Percentiles rank a stretch among this genome's conserved stretches.
phyloP scores from a whole-genome alignment of 64 coral and sea anemone genomes.

The Astreopora myriophthalma region DNA sequence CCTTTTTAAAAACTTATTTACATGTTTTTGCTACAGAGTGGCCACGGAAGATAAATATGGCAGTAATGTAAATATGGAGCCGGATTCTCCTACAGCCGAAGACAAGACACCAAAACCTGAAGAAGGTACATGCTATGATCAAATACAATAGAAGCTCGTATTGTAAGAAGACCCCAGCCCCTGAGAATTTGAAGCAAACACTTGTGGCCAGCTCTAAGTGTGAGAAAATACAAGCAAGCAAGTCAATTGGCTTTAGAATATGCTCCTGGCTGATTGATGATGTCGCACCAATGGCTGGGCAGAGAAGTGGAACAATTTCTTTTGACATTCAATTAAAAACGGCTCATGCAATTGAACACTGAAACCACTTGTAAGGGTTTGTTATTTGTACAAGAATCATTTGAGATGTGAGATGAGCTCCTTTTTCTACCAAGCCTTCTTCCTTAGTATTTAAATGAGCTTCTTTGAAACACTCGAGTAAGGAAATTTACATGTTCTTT shows the following conservation, averaged over 20 bases:
- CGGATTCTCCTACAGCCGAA: slow-evolving; percentile 57
- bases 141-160: neutral
- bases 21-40: slow-evolving; percentile 57
- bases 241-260: too few relatives aligned
- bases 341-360: too few relatives aligned
- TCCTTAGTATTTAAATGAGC: too few relatives aligned
- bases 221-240: neutral
- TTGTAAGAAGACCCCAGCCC: neutral
- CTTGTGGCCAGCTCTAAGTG: neutral
- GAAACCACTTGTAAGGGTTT: too few relatives aligned
- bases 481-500: neutral
- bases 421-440: too few relatives aligned
- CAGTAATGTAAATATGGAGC: slow-evolving; percentile 74
- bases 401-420: too few relatives aligned
- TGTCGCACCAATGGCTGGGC: too few relatives aligned
- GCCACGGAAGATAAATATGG: slow-evolving; percentile 97
- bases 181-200: neutral
- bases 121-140: slow-evolving; percentile 48
- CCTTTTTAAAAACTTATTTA: too few relatives aligned
- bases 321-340: too few relatives aligned
- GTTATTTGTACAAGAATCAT: too few relatives aligned
- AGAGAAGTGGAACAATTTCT: too few relatives aligned
- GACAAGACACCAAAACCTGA: slow-evolving; percentile 72
- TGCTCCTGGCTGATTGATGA: too few relatives aligned
- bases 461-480: neutral